phyloP scores from a whole-genome alignment of 2,797 vertebrate genomes.

The Anomalospiza imberbis region DNA sequence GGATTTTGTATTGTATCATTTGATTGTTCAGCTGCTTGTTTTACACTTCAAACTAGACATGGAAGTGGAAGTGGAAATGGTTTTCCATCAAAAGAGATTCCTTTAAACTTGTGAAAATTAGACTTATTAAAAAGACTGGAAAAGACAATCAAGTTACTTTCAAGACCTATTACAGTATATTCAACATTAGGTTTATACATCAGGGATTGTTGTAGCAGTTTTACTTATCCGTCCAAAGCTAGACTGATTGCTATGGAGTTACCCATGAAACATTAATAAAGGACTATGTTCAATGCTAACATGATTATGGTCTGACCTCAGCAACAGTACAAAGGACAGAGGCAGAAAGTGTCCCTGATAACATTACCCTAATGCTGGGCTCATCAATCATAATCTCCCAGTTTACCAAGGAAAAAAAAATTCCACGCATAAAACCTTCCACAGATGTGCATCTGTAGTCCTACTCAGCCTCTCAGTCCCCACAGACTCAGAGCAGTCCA shows the following conservation, averaged over 20 bases:
- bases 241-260: constrained; percentile 70
- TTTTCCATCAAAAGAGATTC: constrained; percentile 6
- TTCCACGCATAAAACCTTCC: constrained; percentile 58
- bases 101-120: constrained; percentile 44
- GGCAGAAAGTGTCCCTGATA: constrained; percentile 81
- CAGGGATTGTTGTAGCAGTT: constrained; percentile 44
- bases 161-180: constrained; percentile 27
- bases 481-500: constrained; percentile 31
- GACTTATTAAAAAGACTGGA: background rate
- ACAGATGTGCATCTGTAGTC: constrained; percentile 69
- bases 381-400: constrained; percentile 88
- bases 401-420: constrained; percentile 59
- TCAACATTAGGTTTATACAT: constrained; percentile 26
- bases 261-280: constrained; percentile 88
- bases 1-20: background rate
- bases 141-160: constrained; percentile 11
- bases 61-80: background rate
- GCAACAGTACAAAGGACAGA: constrained; percentile 81
- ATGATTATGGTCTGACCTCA: constrained; percentile 82
- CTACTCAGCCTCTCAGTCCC: constrained; percentile 59
- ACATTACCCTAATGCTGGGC: constrained; percentile 84
- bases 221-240: constrained; percentile 64
- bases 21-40: background rate
- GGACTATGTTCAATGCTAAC: constrained; percentile 83
- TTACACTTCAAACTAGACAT: background rate